Base-by-base conservation (phyloP, 2,797 vertebrate genomes). In the Mycteria americana region DNA sequence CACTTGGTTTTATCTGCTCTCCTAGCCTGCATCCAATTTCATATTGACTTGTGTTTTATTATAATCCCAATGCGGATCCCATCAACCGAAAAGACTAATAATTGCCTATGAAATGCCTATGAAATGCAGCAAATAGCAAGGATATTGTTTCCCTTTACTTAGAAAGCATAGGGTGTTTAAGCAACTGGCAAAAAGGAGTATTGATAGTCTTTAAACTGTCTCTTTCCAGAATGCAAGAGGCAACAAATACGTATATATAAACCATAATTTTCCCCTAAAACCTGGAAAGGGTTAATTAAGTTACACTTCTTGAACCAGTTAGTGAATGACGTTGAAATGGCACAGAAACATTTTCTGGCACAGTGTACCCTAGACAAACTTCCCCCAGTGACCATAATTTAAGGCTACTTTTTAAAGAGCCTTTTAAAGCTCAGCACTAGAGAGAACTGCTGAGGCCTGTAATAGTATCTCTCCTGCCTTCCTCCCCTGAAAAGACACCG, bases 1-100 rank as follows among this genome's bases (percentile, higher is more conserved):
- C 96, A 93, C 80, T 96, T 81, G 76, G 95, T 95, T 98, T 95
- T 95, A 97, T 96, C 97, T 97, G 88, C 92, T 95, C 76, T 64
- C 80, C 91, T 75, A 85, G 79, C 39, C 92, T 91, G 95, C 92
- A 96, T 88, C 86, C 83, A 97, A 97, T 97, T 98, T 97, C 97
- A 97, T 95, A 89, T 97, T 76, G 94, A 91, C 78, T 97, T 97
- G 88, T 95, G 93, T 92, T 97, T 97, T 95, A 97, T 94, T 97
- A 88, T 67, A 97, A 94, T 94, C 70, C 93, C 95, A 93, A 56
- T 93, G 94, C 74, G 2, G 81, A 96, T 82, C 81, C 83, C 91
- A 93, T 97, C 96, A 95, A 90, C 91, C 11, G 24, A 95, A 93
- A 95, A 88, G 89, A 95, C 83, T 89, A 96, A 93, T 95, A 97